Evolutionary conservation across 2,113 vertebrate genomes (phyloP).

Genomic region (Mesitornis unicolor): DNA sequence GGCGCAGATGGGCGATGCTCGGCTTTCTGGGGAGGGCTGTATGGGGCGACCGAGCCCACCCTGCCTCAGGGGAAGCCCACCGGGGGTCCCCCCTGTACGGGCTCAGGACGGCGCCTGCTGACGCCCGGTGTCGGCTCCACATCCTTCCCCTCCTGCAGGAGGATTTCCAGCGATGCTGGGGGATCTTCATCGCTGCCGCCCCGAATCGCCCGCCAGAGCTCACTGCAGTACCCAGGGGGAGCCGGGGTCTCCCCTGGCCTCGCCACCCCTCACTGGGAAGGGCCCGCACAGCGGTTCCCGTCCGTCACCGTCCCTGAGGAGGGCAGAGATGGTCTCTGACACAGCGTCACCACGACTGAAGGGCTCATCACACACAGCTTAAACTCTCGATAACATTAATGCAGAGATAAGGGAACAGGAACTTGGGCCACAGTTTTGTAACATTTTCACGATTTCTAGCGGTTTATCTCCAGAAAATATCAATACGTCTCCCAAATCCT

Average conservation of each 20-base stretch:
- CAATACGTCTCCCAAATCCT: not conserved
- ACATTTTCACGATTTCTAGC: not conserved
- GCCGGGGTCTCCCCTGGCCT: no score
- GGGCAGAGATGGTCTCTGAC: not conserved
- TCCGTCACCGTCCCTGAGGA: accelerated
- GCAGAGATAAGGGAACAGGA: not conserved
- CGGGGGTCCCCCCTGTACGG: accelerated
- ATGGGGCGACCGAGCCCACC: no score
- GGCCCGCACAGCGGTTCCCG: accelerated
- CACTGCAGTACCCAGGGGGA: no score
- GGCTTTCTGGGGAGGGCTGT: not conserved
- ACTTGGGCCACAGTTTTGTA: not conserved
- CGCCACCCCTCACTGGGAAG: not conserved
- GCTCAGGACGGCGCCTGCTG: not conserved
- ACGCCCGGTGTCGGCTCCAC: not conserved
- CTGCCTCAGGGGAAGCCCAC: no score
- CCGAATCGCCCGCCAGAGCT: not conserved
- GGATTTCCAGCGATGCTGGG: accelerated
- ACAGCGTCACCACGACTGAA: not conserved
- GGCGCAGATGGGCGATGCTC: not conserved
- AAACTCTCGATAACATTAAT: not conserved
- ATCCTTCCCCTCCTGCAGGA: not conserved
- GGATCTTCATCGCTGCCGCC: not conserved
- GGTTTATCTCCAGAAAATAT: not conserved
- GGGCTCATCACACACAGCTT: not conserved